Base-by-base conservation (phyloP, 2,797 vertebrate species). In the Streptopelia turtur region DNA sequence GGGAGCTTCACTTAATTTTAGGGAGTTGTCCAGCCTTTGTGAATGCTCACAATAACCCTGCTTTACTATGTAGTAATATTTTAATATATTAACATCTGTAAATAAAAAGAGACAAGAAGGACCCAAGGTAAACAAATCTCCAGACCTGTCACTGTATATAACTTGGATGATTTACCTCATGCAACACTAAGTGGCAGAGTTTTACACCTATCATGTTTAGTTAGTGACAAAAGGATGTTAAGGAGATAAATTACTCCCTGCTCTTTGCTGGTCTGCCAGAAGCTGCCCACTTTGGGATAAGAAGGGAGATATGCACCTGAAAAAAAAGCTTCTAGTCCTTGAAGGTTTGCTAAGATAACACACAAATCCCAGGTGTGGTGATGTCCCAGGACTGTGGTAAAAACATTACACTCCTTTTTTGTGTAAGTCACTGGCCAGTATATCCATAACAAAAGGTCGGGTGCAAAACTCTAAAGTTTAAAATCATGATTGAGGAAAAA, bases 251-350 rank as follows among this genome's bases (percentile, higher is more conserved):
- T 78, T 41, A 33, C 27, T 35, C 37, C 11, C 15, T 91, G 30
- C 13, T 77, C 31, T 80, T 70, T 49, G 14, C n/a, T 74, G 33
- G 5, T 31, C 56, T 66, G 55, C 25, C 70, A 23, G 39, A 74
- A 71, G 21, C 21, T 1, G 4, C 10, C 9, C 1, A 0, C 30
- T 59, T 59, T 33, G 1, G 0, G 25, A 43, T 21, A 4, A 89
- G 27, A 75, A 77, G 13, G 2, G 7, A 81, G 16, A 77, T 41
- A 25, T 70, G 6, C 1, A 2, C 11, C 35, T 64, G 25, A 37
- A 74, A 84, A 53, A 23, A 45, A 45, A 45, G 35, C 14, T 28
- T 61, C 2, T 39, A 47, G 20, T 49, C 9, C 16, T 83, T 59
- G 43, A 11, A 64, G 6, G 2, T 86, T 74, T 81, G 18, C 31